Conservation (phyloP, 2,113 vertebrate species). For the Sinocyclocheilus anshuiensis region DNA sequence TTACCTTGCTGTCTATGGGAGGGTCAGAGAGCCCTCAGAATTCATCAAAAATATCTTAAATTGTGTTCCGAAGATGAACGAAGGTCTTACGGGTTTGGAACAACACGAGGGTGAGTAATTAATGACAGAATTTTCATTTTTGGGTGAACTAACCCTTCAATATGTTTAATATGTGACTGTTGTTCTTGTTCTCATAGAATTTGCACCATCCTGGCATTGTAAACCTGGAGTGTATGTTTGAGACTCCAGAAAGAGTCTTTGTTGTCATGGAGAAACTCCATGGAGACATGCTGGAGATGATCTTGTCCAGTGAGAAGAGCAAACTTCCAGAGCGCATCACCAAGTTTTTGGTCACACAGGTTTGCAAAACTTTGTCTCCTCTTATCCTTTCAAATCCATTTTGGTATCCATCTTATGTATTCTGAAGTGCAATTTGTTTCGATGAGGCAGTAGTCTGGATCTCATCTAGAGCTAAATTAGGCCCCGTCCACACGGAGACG, state of each 20-base stretch:
- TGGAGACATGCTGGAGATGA: constrained; percentile 99
- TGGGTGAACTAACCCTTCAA: background rate
- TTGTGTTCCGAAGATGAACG: too few relatives aligned
- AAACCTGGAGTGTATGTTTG: constrained; percentile 99
- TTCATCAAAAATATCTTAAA: too few relatives aligned
- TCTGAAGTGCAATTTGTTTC: constrained; percentile 67
- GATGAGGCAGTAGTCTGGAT: constrained; percentile 54
- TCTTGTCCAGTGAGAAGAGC: constrained; percentile 97
- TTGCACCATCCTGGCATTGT: constrained; percentile 98
- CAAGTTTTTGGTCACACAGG: constrained; percentile 98
- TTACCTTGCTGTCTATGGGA: too few relatives aligned
- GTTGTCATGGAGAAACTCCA: constrained; percentile 99
- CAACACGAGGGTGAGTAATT: too few relatives aligned
- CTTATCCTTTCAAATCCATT: background rate
- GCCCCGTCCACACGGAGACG: too few relatives aligned
- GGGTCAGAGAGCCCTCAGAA: too few relatives aligned
- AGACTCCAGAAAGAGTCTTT: constrained; percentile 96
- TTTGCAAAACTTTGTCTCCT: constrained; percentile 55
- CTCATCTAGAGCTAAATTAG: constrained; percentile 63
- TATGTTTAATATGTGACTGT: background rate
- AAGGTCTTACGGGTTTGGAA: too few relatives aligned
- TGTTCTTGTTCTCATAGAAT: constrained; percentile 76
- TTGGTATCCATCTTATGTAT: constrained; percentile 62
- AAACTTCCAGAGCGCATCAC: constrained; percentile 96
- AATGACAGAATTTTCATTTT: too few relatives aligned